Percentiles rank a stretch among this genome's conserved stretches.
These are phyloP conservation scores for Amblyteles armatorius DNA, from an alignment of 2,888 invertebrate species.

Conservation along the genomic window DNA sequence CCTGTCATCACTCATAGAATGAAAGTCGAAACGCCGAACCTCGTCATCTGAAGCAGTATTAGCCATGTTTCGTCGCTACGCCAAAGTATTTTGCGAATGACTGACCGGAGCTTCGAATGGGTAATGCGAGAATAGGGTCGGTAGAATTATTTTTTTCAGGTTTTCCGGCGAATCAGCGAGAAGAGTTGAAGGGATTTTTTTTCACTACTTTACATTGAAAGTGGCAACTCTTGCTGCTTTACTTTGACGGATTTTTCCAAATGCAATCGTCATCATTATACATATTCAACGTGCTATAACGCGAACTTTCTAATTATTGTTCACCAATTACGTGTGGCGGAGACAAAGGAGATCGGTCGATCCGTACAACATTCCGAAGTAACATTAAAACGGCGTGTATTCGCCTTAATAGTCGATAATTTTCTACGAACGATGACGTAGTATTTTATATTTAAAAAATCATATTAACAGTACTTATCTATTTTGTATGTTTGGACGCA, in stretches of 20 bases:
- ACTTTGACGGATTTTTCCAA: neutral
- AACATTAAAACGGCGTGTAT: neutral
- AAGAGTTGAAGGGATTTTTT: neutral
- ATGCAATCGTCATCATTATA: neutral
- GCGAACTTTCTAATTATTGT: neutral
- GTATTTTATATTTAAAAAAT: conserved; percentile 3
- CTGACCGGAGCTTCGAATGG: neutral
- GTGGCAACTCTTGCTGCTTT: neutral
- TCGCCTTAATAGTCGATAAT: neutral
- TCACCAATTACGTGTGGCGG: neutral
- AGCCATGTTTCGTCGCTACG: neutral
- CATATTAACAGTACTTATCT: conserved; percentile 20
- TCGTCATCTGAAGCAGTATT: conserved; percentile 76
- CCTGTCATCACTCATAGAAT: conserved; percentile 72
- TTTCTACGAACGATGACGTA: conserved; percentile 13
- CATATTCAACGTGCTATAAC: neutral
- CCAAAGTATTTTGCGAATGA: neutral
- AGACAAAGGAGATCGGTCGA: neutral
- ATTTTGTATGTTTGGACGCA: conserved; percentile 51
- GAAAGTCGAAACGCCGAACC: conserved; percentile 70
- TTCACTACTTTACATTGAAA: neutral
- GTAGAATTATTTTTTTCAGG: neutral
- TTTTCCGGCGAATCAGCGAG: neutral
- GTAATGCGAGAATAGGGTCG: neutral
- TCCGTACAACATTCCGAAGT: neutral